A percentile compares a stretch with the other conserved stretches of the same genome.
Conservation (phyloP, 2,888 invertebrate species). For the Eurytoma californica region DNA sequence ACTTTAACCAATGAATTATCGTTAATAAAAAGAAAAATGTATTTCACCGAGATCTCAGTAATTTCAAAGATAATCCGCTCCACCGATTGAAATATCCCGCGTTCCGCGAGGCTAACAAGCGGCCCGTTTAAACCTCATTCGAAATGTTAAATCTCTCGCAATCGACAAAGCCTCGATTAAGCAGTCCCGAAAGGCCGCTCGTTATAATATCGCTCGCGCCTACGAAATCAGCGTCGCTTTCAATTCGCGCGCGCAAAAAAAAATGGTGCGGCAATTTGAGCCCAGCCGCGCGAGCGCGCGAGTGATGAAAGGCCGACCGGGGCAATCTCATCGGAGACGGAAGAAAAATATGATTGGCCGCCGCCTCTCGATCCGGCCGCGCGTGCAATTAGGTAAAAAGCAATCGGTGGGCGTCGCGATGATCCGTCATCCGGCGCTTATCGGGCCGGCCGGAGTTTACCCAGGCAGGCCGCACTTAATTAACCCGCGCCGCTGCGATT, state of each 20-base stretch:
- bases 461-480: slow-evolving; percentile 2
- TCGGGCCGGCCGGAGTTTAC: slow-evolving; percentile 6
- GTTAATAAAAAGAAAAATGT: too few relatives aligned
- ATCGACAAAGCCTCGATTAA: not conserved
- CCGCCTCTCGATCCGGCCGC: not conserved
- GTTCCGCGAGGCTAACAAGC: too few relatives aligned
- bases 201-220: not conserved
- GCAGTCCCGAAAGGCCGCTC: not conserved
- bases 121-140: not conserved
- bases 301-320: too few relatives aligned
- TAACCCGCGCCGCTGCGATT: not conserved
- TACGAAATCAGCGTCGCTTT: slow-evolving; percentile 3
- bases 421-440: slow-evolving; percentile 31
- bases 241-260: not conserved
- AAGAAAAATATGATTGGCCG: not conserved
- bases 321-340: not conserved
- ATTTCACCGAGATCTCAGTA: too few relatives aligned
- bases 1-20: too few relatives aligned
- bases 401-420: slow-evolving; percentile 9
- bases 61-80: too few relatives aligned
- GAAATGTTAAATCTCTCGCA: slow-evolving; percentile 3
- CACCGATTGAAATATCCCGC: too few relatives aligned
- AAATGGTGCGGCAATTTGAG: too few relatives aligned
- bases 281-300: too few relatives aligned
- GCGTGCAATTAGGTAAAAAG: slow-evolving; percentile 25